Evolutionary conservation across 2,113 vertebrate genomes (phyloP), one percentile per base, ranked within the genome.

Genomic region (Oplegnathus fasciatus): DNA sequence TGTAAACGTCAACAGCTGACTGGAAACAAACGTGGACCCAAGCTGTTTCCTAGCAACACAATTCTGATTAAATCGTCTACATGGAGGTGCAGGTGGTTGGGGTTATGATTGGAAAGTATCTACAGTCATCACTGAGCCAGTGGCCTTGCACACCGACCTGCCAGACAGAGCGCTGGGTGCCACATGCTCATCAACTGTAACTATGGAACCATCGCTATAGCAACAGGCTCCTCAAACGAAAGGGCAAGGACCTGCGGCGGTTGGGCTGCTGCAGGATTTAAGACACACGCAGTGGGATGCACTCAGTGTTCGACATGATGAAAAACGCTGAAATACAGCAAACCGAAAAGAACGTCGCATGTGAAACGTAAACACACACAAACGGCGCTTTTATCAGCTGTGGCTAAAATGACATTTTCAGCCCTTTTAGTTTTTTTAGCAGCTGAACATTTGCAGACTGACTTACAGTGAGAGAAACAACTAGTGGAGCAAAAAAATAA

Each of bases 201-300:
- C 85, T 50, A 60, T 80, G 85, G 83, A 83, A 74, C 76, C 18
- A 65, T 91, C 44, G 64, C 78, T 61, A 89, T 90, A 75, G 91
- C 87, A 93, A 92, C 91, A 88, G 76, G 69, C 85, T 91, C 86
- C 81, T 86, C 66, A 57, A 61, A 83, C 78, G 71, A 86, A 88
- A 92, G 86, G 80, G 75, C 88, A 76, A 70, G 48, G 80, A 89
- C 84, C 75, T 66, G 77, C 40, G 14, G 80, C 22, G 22, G 55
- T 52, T 78, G 61, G 58, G 77, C 79, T 44, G 66, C 66, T 57
- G 67, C 57, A 69, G 72, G 64, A 64, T 76, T 80, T 42, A 46
- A 42, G 8, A 72, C 20, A 67, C 50, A 46, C 32, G 46, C 62
- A 66, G 50, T 9, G 20, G 50, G 50, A 52, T 22, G 50, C 6